phyloP scores from a whole-genome alignment of 53 echinoderm and acorn worm species.

The Antedon mediterranea region DNA sequence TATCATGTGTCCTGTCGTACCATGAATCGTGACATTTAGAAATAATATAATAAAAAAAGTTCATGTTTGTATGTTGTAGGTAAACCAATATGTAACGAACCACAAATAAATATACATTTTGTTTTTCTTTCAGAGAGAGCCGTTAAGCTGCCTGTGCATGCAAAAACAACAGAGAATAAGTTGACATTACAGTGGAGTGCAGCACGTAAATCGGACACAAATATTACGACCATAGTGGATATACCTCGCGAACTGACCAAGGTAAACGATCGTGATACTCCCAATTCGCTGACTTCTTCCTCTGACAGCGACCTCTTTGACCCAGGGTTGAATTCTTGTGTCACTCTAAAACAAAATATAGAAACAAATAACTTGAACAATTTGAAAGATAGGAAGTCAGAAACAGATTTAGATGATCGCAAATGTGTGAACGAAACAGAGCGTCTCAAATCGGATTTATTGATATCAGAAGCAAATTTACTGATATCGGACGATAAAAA shows the following conservation, averaged over 20 bases:
- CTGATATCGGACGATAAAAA: constrained; percentile 71
- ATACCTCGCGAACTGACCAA: constrained; percentile 74
- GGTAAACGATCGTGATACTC: constrained; percentile 55
- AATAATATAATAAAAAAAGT: too few species aligned
- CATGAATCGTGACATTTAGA: too few species aligned
- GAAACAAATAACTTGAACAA: not conserved
- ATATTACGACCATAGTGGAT: constrained; percentile 47
- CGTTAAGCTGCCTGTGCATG: not conserved
- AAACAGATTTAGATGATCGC: not conserved
- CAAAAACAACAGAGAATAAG: not conserved
- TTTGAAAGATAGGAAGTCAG: not conserved
- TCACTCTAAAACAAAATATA: not conserved
- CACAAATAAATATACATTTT: not conserved
- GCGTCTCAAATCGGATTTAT: constrained; percentile 26
- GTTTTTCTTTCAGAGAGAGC: not conserved
- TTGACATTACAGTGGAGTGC: not conserved
- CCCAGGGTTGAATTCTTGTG: constrained; percentile 47
- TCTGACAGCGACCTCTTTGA: constrained; percentile 84
- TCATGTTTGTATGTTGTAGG: too few species aligned
- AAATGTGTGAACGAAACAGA: not conserved
- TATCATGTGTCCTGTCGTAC: too few species aligned
- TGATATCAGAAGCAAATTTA: constrained; percentile 51
- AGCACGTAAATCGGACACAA: not conserved
- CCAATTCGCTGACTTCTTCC: constrained; percentile 61
- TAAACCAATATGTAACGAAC: not conserved